Evolutionary conservation across 2,797 vertebrate genomes (phyloP).

Genomic region (Smutsia temminckii): DNA sequence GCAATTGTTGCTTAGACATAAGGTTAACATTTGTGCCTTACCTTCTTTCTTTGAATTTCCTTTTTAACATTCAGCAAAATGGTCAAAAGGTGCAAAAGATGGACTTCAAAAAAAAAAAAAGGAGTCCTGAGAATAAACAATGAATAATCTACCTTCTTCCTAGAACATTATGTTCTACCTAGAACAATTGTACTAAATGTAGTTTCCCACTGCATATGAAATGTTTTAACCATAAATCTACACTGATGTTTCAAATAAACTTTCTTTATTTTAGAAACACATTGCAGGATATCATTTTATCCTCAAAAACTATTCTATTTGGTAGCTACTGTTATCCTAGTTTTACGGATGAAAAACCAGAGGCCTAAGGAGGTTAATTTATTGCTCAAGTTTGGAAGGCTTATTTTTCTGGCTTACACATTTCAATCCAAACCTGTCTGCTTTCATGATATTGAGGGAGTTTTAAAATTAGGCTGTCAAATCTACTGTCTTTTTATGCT

Average conservation of each 20-base stretch:
- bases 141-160: not conserved
- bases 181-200: not conserved
- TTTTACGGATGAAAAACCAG: not conserved
- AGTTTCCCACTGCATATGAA: not conserved
- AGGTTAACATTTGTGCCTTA: not conserved
- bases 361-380: not conserved
- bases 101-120: not conserved
- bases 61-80: not conserved
- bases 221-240: not conserved
- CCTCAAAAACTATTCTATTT: not conserved
- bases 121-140: not conserved
- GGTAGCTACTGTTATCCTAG: not conserved
- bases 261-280: not conserved
- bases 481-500: not conserved
- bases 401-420: not conserved
- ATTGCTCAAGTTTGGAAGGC: not conserved
- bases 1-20: not conserved
- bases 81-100: not conserved
- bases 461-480: constrained; percentile 48
- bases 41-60: not conserved
- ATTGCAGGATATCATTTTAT: not conserved
- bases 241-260: not conserved
- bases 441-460: not conserved
- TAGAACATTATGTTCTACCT: not conserved
- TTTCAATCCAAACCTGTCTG: not conserved